Evolutionary conservation across 2,888 invertebrate species (phyloP).

Genomic region (Nycteola revayana): DNA sequence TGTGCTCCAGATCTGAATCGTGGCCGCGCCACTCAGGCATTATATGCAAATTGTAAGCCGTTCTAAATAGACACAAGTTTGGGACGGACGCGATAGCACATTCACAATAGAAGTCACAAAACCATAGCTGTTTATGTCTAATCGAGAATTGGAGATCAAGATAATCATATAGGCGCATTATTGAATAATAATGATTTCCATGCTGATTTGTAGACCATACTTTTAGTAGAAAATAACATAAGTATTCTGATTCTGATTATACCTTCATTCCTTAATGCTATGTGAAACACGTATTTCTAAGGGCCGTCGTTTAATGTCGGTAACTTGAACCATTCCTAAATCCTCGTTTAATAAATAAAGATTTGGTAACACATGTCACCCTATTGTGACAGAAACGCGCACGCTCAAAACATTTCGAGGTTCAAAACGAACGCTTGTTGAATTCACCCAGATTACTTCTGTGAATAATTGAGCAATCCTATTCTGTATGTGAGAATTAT

Average conservation of each 20-base stretch:
- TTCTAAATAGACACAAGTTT: slow-evolving; percentile 50
- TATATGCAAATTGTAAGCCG: slow-evolving; percentile 67
- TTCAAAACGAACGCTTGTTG: slow-evolving; percentile 40
- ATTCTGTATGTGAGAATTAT: slow-evolving; percentile 48
- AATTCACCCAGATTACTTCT: slow-evolving; percentile 45
- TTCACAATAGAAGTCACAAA: slow-evolving; percentile 12
- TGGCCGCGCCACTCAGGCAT: slow-evolving; percentile 64
- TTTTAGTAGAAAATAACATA: too few species aligned
- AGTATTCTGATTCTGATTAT: too few species aligned
- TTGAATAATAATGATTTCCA: too few species aligned
- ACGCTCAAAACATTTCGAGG: slow-evolving; percentile 35
- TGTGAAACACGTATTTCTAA: too few species aligned
- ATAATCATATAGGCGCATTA: too few species aligned
- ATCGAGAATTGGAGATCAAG: slow-evolving; percentile 2
- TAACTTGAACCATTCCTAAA: slow-evolving; percentile 44
- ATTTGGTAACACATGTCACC: slow-evolving; percentile 61
- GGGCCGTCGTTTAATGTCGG: slow-evolving; percentile 18
- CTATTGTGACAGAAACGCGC: slow-evolving; percentile 44
- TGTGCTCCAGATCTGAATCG: slow-evolving; percentile 70
- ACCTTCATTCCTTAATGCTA: too few species aligned
- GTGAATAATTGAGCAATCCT: slow-evolving; percentile 47
- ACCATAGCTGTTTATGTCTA: slow-evolving; percentile 14
- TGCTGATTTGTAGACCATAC: too few species aligned
- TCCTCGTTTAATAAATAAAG: slow-evolving; percentile 54
- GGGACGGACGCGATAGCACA: slow-evolving; percentile 51